Percentiles rank a stretch among this genome's conserved stretches.
phyloP scores from a whole-genome alignment of 2,113 vertebrate genomes.

The Ceuthmochares aereus region DNA sequence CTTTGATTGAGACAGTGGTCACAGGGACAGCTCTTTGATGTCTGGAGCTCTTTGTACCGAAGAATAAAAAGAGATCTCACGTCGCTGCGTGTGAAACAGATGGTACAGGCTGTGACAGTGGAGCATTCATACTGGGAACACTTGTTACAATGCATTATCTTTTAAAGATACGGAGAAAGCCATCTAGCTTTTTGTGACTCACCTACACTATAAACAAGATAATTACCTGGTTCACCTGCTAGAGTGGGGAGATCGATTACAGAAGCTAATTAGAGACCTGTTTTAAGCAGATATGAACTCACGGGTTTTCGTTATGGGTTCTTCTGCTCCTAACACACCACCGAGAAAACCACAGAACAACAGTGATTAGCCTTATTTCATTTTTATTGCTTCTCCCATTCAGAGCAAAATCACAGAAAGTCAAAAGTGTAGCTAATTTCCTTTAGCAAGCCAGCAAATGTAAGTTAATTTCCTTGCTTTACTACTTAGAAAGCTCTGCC shows the following conservation, averaged over 20 bases:
- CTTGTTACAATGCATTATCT: conserved; percentile 62
- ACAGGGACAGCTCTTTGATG: conserved; percentile 61
- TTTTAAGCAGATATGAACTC: conserved; percentile 71
- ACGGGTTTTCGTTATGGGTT: conserved; percentile 67
- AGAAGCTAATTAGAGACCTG: conserved; percentile 78
- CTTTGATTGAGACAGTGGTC: conserved; percentile 53
- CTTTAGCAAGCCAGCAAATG: conserved; percentile 69
- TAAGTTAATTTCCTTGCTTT: conserved; percentile 74
- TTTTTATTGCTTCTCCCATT: conserved; percentile 74
- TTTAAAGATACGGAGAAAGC: conserved; percentile 63
- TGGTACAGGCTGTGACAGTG: conserved; percentile 51
- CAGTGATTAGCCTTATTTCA: conserved; percentile 77
- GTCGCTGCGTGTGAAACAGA: not conserved
- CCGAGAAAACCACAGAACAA: conserved; percentile 70
- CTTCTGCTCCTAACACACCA: conserved; percentile 59
- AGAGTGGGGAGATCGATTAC: conserved; percentile 72
- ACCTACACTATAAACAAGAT: conserved; percentile 72
- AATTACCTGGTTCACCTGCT: conserved; percentile 75
- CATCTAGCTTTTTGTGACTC: conserved; percentile 69
- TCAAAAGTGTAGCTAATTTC: conserved; percentile 76
- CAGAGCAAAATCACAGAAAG: conserved; percentile 69
- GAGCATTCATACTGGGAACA: conserved; percentile 53
- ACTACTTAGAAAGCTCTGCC: conserved; percentile 55
- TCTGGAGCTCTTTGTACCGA: conserved; percentile 55
- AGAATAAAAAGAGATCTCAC: conserved; percentile 36